Conservation (phyloP, 2,113 vertebrate genomes). For the Hypomesus transpacificus region DNA sequence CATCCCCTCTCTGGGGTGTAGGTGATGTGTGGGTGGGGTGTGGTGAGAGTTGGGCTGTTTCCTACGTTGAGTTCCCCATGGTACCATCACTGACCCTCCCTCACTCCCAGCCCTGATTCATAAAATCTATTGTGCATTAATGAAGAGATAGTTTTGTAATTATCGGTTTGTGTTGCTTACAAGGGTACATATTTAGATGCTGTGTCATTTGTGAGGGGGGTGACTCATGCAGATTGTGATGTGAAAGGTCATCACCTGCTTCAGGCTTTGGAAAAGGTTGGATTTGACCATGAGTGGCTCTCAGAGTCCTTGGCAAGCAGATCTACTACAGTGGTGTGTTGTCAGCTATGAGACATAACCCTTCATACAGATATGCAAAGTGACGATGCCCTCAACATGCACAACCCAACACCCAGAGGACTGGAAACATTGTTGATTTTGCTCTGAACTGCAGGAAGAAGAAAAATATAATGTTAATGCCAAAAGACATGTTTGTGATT, state of each 20-base stretch:
- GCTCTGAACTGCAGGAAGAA: background rate
- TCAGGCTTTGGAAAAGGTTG: background rate
- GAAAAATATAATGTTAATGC: background rate
- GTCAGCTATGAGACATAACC: background rate
- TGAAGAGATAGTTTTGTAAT: background rate
- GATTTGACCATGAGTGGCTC: background rate
- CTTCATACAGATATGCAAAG: conserved; percentile 20
- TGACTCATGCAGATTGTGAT: background rate
- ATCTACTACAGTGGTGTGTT: background rate
- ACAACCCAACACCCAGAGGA: background rate
- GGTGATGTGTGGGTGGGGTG: background rate
- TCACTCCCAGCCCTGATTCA: too few species aligned
- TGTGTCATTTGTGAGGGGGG: background rate
- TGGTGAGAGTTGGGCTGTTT: background rate
- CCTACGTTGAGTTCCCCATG: background rate
- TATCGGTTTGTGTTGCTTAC: background rate
- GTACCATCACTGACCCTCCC: too few species aligned
- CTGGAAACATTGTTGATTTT: background rate
- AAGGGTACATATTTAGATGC: background rate
- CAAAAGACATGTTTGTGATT: background rate
- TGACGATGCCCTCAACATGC: background rate
- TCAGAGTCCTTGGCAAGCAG: background rate
- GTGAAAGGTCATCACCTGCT: conserved; percentile 4
- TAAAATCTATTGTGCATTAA: too few species aligned
- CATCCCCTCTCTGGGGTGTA: conserved; percentile 1